phyloP scores from a whole-genome alignment of 1,140 invertebrate genomes.

The Bombus balteatus region DNA sequence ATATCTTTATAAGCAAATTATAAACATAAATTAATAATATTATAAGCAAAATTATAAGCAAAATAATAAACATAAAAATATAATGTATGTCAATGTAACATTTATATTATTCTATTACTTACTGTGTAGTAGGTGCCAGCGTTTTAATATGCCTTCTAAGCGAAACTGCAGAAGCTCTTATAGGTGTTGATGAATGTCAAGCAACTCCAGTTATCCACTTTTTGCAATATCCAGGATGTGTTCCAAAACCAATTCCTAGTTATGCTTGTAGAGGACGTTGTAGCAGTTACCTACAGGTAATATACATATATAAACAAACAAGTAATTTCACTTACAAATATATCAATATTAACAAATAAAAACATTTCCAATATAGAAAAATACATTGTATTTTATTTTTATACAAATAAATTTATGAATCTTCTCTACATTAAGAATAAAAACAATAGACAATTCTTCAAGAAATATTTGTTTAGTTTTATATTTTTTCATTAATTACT shows the following conservation, averaged over 20 bases:
- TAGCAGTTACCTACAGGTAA: slow-evolving; percentile 95
- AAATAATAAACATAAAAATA: slow-evolving; percentile 43
- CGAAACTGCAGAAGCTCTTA: slow-evolving; percentile 73
- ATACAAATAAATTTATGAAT: background rate
- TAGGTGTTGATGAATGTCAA: slow-evolving; percentile 91
- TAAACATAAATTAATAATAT: slow-evolving; percentile 57
- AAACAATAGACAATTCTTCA: background rate
- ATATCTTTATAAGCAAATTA: background rate
- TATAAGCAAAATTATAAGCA: background rate
- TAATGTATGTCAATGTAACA: slow-evolving; percentile 4
- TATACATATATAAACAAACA: background rate
- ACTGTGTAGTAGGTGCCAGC: slow-evolving; percentile 66
- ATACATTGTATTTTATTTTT: background rate
- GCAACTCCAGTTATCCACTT: slow-evolving; percentile 96
- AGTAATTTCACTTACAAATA: too few relatives aligned
- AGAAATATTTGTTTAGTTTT: background rate
- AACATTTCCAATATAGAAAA: background rate
- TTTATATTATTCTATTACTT: slow-evolving; percentile 58
- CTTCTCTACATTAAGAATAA: background rate
- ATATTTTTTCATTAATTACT: background rate
- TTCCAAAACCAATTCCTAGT: slow-evolving; percentile 95
- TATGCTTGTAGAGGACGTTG: slow-evolving; percentile 96
- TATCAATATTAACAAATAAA: background rate
- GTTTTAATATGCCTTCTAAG: slow-evolving; percentile 65
- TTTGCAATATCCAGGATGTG: slow-evolving; percentile 94